A percentile compares a stretch with the other conserved stretches of the same genome.
These are phyloP conservation scores for Cantharis lateralis DNA, from an alignment of 2,888 invertebrate genomes.

Conservation along the genomic window DNA sequence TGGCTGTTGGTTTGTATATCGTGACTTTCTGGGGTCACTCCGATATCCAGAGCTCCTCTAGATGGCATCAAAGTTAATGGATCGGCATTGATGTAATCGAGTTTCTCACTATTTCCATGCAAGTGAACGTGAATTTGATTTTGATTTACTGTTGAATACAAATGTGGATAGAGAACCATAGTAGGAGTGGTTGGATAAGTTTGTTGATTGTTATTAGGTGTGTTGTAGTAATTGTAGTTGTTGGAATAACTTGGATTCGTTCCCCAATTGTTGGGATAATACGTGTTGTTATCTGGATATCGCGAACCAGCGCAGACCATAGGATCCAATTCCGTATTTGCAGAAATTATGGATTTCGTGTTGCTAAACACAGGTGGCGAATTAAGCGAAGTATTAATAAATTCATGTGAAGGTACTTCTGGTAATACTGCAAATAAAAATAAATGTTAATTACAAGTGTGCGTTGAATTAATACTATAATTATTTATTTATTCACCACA, in stretches of 20 bases:
- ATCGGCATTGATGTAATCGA: conserved; percentile 66
- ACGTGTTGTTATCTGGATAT: conserved; percentile 57
- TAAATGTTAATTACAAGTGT: neutral
- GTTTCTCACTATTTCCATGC: conserved; percentile 68
- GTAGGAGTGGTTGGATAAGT: conserved; percentile 66
- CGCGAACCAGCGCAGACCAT: conserved; percentile 46
- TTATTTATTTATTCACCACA: conserved; percentile 1
- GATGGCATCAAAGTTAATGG: conserved; percentile 57
- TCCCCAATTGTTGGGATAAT: conserved; percentile 64
- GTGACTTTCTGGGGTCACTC: conserved; percentile 57
- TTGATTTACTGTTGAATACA: conserved; percentile 84
- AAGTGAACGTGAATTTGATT: conserved; percentile 84
- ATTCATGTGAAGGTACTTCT: conserved; percentile 49
- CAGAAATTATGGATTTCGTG: conserved; percentile 35
- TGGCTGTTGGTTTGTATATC: conserved; percentile 60
- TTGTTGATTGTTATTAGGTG: conserved; percentile 63
- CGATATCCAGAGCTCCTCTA: conserved; percentile 56
- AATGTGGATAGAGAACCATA: conserved; percentile 77
- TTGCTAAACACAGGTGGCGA: conserved; percentile 50
- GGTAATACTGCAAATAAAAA: conserved; percentile 47
- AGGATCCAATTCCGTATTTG: conserved; percentile 45
- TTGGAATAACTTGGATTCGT: conserved; percentile 53
- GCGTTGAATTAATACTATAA: neutral
- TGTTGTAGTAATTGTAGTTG: conserved; percentile 67
- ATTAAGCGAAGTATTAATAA: conserved; percentile 49